Conservation (phyloP, 2,113 vertebrate species). For the Spea bombifrons region DNA sequence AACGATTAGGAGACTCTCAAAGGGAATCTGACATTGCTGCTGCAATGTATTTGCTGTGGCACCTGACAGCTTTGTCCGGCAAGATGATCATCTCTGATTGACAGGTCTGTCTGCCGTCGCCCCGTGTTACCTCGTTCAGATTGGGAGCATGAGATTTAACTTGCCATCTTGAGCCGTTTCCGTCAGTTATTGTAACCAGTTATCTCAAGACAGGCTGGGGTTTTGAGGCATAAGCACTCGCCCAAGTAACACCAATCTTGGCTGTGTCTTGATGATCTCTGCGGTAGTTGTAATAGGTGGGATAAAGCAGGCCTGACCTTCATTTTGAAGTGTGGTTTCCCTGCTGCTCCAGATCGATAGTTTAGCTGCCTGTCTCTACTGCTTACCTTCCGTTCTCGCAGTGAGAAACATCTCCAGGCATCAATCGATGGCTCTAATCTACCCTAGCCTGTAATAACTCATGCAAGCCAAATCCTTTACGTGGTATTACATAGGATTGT, state of each 20-base stretch:
- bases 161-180: conserved; percentile 6
- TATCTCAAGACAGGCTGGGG: conserved; percentile 20
- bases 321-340: conserved; percentile 68
- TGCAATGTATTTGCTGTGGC: conserved; percentile 43
- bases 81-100: conserved; percentile 15
- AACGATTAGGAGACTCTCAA: conserved; percentile 46
- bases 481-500: conserved; percentile 66
- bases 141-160: conserved; percentile 42
- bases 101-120: not conserved
- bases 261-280: conserved; percentile 34
- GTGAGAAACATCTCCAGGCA: conserved; percentile 79
- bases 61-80: conserved; percentile 40
- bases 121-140: conserved; percentile 19
- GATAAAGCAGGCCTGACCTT: conserved; percentile 73
- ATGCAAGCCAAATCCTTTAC: conserved; percentile 84
- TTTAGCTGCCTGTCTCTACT: conserved; percentile 61
- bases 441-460: conserved; percentile 84
- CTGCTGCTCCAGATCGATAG: conserved; percentile 75
- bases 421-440: conserved; percentile 95
- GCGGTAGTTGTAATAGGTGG: conserved; percentile 61
- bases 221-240: conserved; percentile 22
- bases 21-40: conserved; percentile 35
- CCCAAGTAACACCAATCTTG: conserved; percentile 27
- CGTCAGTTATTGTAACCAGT: conserved; percentile 36
- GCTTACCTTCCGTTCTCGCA: conserved; percentile 67